These are phyloP conservation scores for Oikopleura dioica DNA, from an alignment of 23 tunicate species.

Conservation along the genomic window DNA sequence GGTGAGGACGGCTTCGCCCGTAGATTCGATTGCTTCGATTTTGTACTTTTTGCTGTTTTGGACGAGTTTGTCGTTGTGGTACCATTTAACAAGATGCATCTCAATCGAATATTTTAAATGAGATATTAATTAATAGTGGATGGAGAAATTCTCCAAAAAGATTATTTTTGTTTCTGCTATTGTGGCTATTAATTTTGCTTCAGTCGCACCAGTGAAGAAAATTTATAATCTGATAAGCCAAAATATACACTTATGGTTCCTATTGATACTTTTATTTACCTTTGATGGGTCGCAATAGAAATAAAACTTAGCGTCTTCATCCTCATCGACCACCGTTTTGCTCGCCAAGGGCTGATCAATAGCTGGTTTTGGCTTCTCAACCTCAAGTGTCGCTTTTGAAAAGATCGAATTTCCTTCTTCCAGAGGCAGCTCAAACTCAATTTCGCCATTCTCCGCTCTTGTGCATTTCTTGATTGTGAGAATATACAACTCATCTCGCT, in stretches of 20 bases:
- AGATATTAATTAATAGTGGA: too few species aligned
- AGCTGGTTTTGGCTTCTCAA: not conserved
- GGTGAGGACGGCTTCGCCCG: not conserved
- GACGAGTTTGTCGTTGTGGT: not conserved
- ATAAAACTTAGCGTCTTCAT: not conserved
- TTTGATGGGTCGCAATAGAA: too few species aligned
- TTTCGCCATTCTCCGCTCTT: not conserved
- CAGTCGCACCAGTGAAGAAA: too few species aligned
- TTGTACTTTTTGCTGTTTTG: not conserved
- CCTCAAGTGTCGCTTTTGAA: not conserved
- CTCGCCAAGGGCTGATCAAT: not conserved
- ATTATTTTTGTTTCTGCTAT: too few species aligned
- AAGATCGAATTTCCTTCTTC: not conserved
- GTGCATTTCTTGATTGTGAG: not conserved
- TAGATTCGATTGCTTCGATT: not conserved
- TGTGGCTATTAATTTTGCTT: too few species aligned
- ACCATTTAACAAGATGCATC: slow-evolving; percentile 11
- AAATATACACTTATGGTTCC: too few species aligned
- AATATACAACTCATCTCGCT: slow-evolving; percentile 4
- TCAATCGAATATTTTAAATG: too few species aligned
- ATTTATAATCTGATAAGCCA: too few species aligned
- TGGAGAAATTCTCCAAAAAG: too few species aligned
- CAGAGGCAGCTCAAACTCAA: not conserved
- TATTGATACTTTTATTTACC: too few species aligned
- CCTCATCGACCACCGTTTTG: not conserved